These are phyloP conservation scores for Omphaloscelis lunosa DNA, from an alignment of 2,888 invertebrate species.

Conservation along the genomic window DNA sequence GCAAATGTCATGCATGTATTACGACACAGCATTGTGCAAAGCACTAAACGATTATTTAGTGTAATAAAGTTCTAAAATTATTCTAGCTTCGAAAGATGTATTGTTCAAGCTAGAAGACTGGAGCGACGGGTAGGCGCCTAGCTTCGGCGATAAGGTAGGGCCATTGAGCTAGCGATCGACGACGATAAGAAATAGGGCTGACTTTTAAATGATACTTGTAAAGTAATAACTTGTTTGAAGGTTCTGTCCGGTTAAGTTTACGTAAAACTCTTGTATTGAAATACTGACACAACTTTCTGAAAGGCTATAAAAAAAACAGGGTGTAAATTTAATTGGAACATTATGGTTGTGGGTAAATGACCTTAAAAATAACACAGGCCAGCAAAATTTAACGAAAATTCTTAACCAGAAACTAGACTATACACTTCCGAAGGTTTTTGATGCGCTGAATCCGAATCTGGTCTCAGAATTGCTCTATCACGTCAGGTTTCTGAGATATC, in stretches of 20 bases:
- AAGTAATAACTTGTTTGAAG: neutral
- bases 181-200: slow-evolving; percentile 1
- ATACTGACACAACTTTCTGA: neutral
- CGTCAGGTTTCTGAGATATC: too few species aligned
- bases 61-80: slow-evolving; percentile 47
- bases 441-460: too few species aligned
- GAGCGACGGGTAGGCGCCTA: slow-evolving; percentile 44
- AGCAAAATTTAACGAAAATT: too few species aligned
- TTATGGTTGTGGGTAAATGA: neutral
- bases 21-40: slow-evolving; percentile 23
- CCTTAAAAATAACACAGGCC: neutral
- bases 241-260: neutral
- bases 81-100: slow-evolving; percentile 45
- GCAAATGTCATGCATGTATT: slow-evolving; percentile 24
- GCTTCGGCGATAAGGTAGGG: neutral
- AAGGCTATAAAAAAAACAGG: too few species aligned
- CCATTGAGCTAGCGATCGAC: slow-evolving; percentile 21
- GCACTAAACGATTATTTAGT: slow-evolving; percentile 35
- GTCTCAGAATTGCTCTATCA: too few species aligned
- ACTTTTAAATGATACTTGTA: neutral
- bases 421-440: too few species aligned
- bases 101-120: slow-evolving; percentile 28
- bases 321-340: neutral
- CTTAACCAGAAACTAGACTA: too few species aligned
- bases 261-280: neutral